Base-by-base conservation (phyloP, 2,888 invertebrate genomes). In the Cataglyphis livida region DNA sequence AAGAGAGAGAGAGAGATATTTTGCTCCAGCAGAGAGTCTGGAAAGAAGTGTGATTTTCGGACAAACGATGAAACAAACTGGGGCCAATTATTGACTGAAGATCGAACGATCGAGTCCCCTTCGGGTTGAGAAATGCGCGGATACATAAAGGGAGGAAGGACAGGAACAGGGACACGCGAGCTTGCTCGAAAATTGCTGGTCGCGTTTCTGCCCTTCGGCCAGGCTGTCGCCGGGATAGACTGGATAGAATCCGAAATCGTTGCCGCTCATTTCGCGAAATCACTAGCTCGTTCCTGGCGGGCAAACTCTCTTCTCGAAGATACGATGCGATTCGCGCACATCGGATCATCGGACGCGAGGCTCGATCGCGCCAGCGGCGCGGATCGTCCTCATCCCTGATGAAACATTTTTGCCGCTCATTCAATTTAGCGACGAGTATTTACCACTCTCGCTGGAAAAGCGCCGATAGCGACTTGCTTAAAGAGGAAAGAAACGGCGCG, bases 351-450 rank as follows among this genome's bases (percentile, higher is more conserved):
- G 41, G 21, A 44, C 59, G 48, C 48, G 78, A 54, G 7, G 25
- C 44, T 68, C 41, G 59, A 79, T 68, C 57, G 25, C 28, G 78
- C 70, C 44, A 61, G 59, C 59, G 59, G 70, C 78, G 15, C 48
- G 2, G 25, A 61, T 48, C 78, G 18, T 79, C 59, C 59, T 78
- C 68, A 68, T 78, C 68, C 70, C 59, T 68, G 48, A 51, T 51
- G 59, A 44, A 61, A 70, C 78, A 78, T 78, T 78, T 78, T 78
- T 78, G 59, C 35, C 59, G 35, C 59, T 68, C 59, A 79, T 79
- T 79, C 78, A 79, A 79, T 79, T 79, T 79, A 79, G 70, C 41
- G n/a, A 78, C 51, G 75, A 84, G 83, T 83, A 87, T 85, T 88
- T 71, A 85, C 48, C 71, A 73, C 38, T 64, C 59, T 35, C 75